Evolutionary conservation across 2,113 vertebrate genomes (phyloP), one percentile per base, ranked within the genome.

Genomic region (Chlamydotis undulata): DNA sequence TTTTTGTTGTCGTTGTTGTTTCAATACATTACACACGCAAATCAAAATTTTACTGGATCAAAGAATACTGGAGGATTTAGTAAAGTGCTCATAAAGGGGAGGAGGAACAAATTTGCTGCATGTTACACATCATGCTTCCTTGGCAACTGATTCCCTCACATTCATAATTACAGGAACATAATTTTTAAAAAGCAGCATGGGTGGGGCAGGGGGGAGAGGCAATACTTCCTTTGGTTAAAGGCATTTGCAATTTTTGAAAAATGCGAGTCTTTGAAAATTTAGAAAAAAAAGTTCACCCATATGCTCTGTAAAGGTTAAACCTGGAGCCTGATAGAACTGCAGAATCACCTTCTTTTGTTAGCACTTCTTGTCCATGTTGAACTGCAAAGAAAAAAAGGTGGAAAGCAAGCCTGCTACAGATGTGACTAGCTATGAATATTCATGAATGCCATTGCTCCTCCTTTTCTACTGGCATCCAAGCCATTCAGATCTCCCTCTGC

Each of bases 391-490:
- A 76, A 88, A 88, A 97, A 98, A 98, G 97, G 97, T 98, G 97
- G 97, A 98, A 97, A 98, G 98, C 98, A 97, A 97, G 98, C 96
- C 96, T 98, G 98, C 98, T 99, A 98, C 98, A 98, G 98, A 99
- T 99, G 99, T 99, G 98, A 98, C 98, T 98, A 96, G 94, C 95
- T 98, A 98, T 99, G 98, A 99, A 99, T 99, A 99, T 99, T 99
- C 99, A 99, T 99, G 98, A 98, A 94, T 96, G 74, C 97, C 96
- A 77, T 98, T 96, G 98, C 98, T 98, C 96, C 97, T 98, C 98
- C 95, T 98, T 98, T 98, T 98, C 98, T 97, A 93, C 78, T 97
- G 98, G 98, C 98, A 98, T 97, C 96, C 95, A 97, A 96, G 96
- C 95, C 98, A 98, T 98, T 98, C 98, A 98, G 95, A 96, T 98